Evolutionary conservation across 2,113 vertebrate genomes (phyloP).

Genomic region (Silurus glanis): DNA sequence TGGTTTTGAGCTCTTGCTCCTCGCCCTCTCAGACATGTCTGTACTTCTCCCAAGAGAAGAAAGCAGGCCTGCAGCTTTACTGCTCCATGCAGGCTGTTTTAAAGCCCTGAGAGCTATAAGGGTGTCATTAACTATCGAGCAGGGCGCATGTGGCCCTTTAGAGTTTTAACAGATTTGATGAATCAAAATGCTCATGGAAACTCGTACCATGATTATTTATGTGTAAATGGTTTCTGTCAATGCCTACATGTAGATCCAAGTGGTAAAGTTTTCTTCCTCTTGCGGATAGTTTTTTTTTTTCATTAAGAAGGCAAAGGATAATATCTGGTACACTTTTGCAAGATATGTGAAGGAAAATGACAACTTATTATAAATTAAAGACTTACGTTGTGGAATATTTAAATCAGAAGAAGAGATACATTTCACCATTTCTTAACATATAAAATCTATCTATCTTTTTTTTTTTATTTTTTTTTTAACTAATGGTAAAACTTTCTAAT

Average conservation of each 20-base stretch:
- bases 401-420: too few species aligned
- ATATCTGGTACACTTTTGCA: neutral
- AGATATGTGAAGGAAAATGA: neutral
- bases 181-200: slow-evolving; percentile 53
- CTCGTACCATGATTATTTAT: neutral
- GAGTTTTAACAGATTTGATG: slow-evolving; percentile 49
- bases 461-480: neutral
- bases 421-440: too few species aligned
- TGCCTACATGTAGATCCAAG: neutral
- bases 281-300: too few species aligned
- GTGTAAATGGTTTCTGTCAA: neutral
- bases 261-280: neutral
- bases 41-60: slow-evolving; percentile 55
- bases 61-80: slow-evolving; percentile 60
- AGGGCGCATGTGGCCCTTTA: slow-evolving; percentile 69
- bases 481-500: neutral
- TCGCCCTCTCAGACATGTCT: slow-evolving; percentile 58
- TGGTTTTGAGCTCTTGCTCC: neutral
- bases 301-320: too few species aligned
- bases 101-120: slow-evolving; percentile 68
- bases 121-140: slow-evolving; percentile 75
- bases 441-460: neutral
- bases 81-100: slow-evolving; percentile 71
- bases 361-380: neutral
- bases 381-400: too few species aligned